Evolutionary conservation across 2,797 vertebrate species (phyloP).

Genomic region (Carapus acus): DNA sequence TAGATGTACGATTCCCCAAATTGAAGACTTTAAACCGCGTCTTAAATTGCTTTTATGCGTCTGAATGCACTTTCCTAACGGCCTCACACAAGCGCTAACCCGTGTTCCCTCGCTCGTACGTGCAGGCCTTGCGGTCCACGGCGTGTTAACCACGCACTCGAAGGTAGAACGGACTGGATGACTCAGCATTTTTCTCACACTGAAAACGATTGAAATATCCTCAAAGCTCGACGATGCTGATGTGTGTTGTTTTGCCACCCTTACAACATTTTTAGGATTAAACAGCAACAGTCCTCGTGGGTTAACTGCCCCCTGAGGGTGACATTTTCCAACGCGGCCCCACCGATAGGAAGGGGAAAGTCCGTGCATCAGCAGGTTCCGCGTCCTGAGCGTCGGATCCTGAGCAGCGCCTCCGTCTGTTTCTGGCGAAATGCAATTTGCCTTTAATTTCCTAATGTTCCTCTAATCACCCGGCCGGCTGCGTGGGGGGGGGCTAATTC

Average conservation of each 20-base stretch:
- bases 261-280: too few species aligned
- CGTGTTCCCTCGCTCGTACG: neutral
- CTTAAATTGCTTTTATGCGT: slow-evolving; percentile 14
- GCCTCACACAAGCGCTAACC: neutral
- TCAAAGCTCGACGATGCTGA: neutral
- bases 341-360: slow-evolving; percentile 51
- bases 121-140: slow-evolving; percentile 8
- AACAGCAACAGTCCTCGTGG: slow-evolving; percentile 45
- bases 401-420: slow-evolving; percentile 70
- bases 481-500: slow-evolving; percentile 72
- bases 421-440: slow-evolving; percentile 76
- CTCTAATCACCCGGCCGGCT: slow-evolving; percentile 73
- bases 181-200: neutral
- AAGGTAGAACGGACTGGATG: neutral
- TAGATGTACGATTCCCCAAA: slow-evolving; percentile 22
- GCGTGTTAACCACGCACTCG: too few species aligned
- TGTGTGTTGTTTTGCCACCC: slow-evolving; percentile 6
- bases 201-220: neutral
- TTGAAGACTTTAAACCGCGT: slow-evolving; percentile 5
- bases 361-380: slow-evolving; percentile 66
- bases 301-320: slow-evolving; percentile 53
- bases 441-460: slow-evolving; percentile 80
- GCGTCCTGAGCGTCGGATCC: slow-evolving; percentile 56
- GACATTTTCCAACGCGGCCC: slow-evolving; percentile 57
- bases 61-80: slow-evolving; percentile 1